phyloP scores from a whole-genome alignment of 2,888 invertebrate species.

The Linnaemya vulpina region DNA sequence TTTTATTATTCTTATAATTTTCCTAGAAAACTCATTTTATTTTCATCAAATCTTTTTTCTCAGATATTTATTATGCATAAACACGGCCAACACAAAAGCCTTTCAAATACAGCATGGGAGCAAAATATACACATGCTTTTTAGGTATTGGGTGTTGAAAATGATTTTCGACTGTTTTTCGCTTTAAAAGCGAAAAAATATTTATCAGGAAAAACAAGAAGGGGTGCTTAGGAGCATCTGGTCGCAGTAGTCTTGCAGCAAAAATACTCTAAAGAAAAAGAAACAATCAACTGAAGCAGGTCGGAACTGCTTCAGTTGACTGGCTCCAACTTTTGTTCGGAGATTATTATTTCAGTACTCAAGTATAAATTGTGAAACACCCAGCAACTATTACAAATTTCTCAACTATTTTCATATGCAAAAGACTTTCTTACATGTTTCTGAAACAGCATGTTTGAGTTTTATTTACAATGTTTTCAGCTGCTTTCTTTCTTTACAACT shows the following conservation, averaged over 20 bases:
- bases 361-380: too few species aligned
- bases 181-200: too few species aligned
- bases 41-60: background rate
- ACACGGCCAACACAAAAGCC: slow-evolving; percentile 17
- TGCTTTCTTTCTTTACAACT: background rate
- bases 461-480: background rate
- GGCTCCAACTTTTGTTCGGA: too few species aligned
- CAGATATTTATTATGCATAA: slow-evolving; percentile 17
- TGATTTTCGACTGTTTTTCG: background rate
- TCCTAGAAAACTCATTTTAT: background rate
- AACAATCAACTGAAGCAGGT: too few species aligned
- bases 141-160: background rate
- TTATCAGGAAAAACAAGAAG: too few species aligned
- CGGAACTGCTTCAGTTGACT: too few species aligned
- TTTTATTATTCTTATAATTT: background rate
- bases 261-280: too few species aligned
- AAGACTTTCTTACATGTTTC: background rate
- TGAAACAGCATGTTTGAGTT: background rate
- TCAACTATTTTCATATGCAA: background rate
- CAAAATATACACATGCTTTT: background rate
- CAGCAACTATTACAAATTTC: background rate
- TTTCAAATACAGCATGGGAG: background rate
- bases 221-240: too few species aligned
- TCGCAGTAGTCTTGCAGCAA: too few species aligned
- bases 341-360: too few species aligned